Percentiles rank a stretch among this genome's conserved stretches.
Evolutionary conservation across 2,797 vertebrate species (phyloP).

Genomic region (Pipistrellus pipistrellus): DNA sequence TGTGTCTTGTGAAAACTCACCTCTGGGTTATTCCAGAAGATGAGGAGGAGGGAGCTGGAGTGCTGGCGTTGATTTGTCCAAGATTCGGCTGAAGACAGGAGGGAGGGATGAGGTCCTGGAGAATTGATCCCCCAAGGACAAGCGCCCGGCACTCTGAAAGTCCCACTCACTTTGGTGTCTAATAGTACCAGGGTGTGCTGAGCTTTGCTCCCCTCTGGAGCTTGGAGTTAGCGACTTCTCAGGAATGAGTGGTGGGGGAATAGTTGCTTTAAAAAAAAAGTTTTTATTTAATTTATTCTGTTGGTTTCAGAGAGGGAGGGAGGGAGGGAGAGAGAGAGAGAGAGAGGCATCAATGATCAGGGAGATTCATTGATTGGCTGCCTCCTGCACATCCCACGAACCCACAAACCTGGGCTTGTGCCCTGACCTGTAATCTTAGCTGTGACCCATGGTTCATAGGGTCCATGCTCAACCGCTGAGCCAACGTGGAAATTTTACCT

Average conservation of each 20-base stretch:
- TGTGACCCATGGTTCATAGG: too few species aligned
- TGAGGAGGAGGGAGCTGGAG: background rate
- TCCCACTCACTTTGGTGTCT: background rate
- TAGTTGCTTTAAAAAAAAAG: background rate
- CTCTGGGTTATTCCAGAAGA: background rate
- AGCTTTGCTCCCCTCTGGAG: background rate
- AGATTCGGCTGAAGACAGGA: background rate
- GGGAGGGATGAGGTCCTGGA: background rate
- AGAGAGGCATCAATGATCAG: too few species aligned
- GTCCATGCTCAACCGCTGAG: too few species aligned
- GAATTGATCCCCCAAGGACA: background rate
- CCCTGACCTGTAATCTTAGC: too few species aligned
- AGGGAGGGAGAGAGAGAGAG: too few species aligned
- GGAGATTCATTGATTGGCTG: too few species aligned
- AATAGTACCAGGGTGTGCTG: background rate
- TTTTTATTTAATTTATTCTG: too few species aligned
- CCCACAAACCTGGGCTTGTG: too few species aligned
- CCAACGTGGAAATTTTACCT: too few species aligned
- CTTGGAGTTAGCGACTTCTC: background rate
- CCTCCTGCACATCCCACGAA: too few species aligned
- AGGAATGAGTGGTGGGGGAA: background rate
- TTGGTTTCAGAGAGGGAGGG: too few species aligned
- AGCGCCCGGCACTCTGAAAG: background rate
- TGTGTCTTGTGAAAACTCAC: background rate
- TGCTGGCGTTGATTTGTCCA: background rate